phyloP scores from a whole-genome alignment of 2,888 invertebrate genomes.

The Parnassius orleans region DNA sequence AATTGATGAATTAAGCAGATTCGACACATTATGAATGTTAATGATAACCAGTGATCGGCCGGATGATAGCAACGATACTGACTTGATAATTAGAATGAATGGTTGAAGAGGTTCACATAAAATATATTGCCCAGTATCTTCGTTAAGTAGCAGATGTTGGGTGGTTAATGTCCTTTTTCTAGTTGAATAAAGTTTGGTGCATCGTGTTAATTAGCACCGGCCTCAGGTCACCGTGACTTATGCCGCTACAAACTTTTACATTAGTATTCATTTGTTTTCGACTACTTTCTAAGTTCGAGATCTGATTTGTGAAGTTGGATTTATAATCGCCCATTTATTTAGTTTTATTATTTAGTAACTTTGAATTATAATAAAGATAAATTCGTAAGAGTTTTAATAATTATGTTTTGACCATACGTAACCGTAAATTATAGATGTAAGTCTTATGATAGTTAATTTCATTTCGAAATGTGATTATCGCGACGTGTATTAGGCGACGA shows the following conservation, averaged over 20 bases:
- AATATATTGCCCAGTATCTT: constrained; percentile 56
- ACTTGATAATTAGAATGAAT: constrained; percentile 71
- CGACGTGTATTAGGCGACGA: constrained; percentile 27
- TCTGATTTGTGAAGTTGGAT: constrained; percentile 46
- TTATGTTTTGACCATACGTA: constrained; percentile 28
- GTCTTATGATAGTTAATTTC: constrained; percentile 34
- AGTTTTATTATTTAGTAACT: constrained; percentile 16
- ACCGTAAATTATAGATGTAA: constrained; percentile 35
- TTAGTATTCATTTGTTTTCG: constrained; percentile 60
- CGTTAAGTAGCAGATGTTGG: constrained; percentile 40
- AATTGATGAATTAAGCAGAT: constrained; percentile 72
- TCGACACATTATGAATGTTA: constrained; percentile 67
- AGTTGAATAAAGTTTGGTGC: constrained; percentile 32
- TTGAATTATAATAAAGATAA: not conserved
- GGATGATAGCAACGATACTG: constrained; percentile 42
- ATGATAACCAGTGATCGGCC: constrained; percentile 59
- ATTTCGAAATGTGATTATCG: constrained; percentile 41
- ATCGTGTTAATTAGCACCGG: not conserved
- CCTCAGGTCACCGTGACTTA: constrained; percentile 36
- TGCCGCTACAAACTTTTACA: constrained; percentile 39
- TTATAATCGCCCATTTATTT: constrained; percentile 29
- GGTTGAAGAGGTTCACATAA: constrained; percentile 52
- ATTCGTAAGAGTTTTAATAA: too few species aligned
- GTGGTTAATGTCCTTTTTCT: constrained; percentile 35
- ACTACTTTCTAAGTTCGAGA: constrained; percentile 53